Percentiles rank a stretch among this genome's conserved stretches.
phyloP scores from a whole-genome alignment of 1,140 invertebrate genomes.

The Neodiprion virginianus region DNA sequence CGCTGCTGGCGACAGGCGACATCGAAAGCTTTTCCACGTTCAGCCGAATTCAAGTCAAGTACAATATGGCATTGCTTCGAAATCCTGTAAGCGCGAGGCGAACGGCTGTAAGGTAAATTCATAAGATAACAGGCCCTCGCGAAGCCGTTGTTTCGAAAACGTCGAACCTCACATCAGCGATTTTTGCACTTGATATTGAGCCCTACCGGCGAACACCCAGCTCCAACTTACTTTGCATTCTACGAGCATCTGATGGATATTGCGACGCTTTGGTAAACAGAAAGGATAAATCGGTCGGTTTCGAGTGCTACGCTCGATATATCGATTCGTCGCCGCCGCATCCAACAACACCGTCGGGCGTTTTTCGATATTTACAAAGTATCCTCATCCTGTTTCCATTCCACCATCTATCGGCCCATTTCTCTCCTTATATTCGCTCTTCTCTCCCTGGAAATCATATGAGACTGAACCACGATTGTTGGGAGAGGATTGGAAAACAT shows the following conservation, averaged over 20 bases:
- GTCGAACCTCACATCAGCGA: not conserved
- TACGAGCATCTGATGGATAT: constrained; percentile 2
- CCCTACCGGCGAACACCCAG: not conserved
- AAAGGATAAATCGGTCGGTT: not conserved
- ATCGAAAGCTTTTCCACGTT: too few species aligned
- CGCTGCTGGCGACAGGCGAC: too few species aligned
- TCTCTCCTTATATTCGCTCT: not conserved
- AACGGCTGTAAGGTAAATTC: too few species aligned
- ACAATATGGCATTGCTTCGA: too few species aligned
- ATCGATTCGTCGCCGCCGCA: not conserved
- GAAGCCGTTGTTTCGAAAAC: not conserved
- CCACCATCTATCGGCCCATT: not conserved
- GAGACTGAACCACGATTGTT: not conserved
- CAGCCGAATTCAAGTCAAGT: too few species aligned
- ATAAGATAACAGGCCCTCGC: not conserved
- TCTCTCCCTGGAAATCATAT: not conserved
- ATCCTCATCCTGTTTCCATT: not conserved
- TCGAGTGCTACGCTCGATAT: not conserved
- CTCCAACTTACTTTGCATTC: not conserved
- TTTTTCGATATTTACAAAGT: not conserved
- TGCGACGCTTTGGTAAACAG: constrained; percentile 4
- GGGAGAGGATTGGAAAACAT: not conserved
- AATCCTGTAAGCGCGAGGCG: too few species aligned
- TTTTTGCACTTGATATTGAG: not conserved
- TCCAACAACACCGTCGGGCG: not conserved